These are phyloP conservation scores for Nothoprocta perdicaria DNA, from an alignment of 2,113 vertebrate genomes.

Conservation along the genomic window DNA sequence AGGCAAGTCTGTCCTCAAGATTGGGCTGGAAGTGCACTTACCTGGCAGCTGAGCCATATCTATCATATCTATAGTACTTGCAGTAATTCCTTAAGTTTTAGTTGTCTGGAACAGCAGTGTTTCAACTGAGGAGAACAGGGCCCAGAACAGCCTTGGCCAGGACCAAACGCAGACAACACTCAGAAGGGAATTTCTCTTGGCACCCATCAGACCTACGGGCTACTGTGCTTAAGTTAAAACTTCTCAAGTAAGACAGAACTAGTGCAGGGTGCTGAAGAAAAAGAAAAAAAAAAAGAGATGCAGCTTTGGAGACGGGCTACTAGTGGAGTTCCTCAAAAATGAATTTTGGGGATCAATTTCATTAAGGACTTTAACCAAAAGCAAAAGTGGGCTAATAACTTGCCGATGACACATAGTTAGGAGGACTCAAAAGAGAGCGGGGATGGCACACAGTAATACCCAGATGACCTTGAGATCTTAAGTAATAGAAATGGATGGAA, in stretches of 20 bases:
- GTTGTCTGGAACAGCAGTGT: not conserved
- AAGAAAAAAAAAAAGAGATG: not conserved
- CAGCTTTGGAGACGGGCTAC: not conserved
- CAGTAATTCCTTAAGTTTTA: not conserved
- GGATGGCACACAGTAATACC: slow-evolving; percentile 10
- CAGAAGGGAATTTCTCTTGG: not conserved
- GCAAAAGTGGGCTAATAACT: not conserved
- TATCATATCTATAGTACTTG: not conserved
- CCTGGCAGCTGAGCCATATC: not conserved
- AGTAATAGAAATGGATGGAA: slow-evolving; percentile 40
- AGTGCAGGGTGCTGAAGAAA: not conserved
- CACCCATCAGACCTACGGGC: not conserved
- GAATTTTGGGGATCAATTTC: not conserved
- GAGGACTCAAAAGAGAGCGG: slow-evolving; percentile 26
- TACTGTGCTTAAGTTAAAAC: not conserved
- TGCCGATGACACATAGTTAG: slow-evolving; percentile 25
- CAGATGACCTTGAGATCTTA: slow-evolving; percentile 40
- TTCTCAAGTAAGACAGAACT: not conserved
- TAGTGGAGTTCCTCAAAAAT: slow-evolving; percentile 3
- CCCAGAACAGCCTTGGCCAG: not conserved
- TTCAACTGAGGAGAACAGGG: not conserved
- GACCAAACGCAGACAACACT: not conserved
- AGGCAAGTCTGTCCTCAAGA: not conserved
- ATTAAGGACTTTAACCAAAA: slow-evolving; percentile 18
- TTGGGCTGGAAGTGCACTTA: not conserved